Conservation (phyloP, 1,140 invertebrate species). For the Nasonia vitripennis region DNA sequence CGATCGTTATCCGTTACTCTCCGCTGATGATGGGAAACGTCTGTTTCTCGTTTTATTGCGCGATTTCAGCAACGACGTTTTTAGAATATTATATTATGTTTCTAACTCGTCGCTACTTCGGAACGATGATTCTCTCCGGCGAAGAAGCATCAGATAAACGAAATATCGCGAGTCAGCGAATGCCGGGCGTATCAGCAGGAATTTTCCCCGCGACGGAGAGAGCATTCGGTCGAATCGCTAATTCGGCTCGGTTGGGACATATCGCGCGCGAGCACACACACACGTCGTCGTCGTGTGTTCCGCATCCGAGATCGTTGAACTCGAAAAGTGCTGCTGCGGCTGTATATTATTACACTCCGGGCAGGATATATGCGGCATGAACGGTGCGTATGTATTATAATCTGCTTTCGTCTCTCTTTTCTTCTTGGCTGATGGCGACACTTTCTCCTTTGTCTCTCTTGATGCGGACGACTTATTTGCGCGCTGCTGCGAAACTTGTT, state of each 20-base stretch:
- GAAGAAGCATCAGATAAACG: constrained; percentile 34
- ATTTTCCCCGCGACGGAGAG: constrained; percentile 4
- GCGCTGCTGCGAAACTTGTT: background rate
- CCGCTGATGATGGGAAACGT: background rate
- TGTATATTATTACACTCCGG: background rate
- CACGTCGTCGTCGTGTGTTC: constrained; percentile 45
- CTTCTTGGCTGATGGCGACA: background rate
- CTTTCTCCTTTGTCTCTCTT: background rate
- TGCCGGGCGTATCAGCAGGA: background rate
- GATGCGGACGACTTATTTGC: no score
- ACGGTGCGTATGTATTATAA: background rate
- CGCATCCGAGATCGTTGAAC: constrained; percentile 72
- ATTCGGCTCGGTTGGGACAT: constrained; percentile 53
- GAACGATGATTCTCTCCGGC: no score
- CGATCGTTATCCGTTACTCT: constrained; percentile 20
- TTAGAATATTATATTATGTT: no score
- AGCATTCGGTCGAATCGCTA: constrained; percentile 40
- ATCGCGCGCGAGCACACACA: constrained; percentile 25
- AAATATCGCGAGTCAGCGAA: constrained; percentile 4
- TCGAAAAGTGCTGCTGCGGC: constrained; percentile 66
- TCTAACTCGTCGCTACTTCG: no score
- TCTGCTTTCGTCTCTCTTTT: constrained; percentile 47
- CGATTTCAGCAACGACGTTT: no score
- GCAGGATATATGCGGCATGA: constrained; percentile 62
- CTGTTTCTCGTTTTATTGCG: no score